Evolutionary conservation across 2,113 vertebrate genomes (phyloP), one percentile per base, ranked within the genome.

Genomic region (Phoenicopterus ruber): DNA sequence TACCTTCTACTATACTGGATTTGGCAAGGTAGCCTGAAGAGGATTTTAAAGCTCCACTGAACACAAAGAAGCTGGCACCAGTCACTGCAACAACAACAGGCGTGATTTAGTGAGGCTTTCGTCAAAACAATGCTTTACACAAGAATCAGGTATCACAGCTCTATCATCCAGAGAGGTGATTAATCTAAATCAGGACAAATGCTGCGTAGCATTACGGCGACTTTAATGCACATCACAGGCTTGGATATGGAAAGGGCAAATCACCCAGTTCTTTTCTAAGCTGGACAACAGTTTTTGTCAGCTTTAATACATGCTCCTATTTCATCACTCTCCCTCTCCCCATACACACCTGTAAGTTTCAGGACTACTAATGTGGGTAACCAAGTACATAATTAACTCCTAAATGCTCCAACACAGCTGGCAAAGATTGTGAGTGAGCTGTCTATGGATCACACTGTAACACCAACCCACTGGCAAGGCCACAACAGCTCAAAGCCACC

Each of bases 1-100:
- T 98, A 99, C 99, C 99, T 99, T 99, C 99, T 36, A 99, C 99
- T 42, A 99, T 99, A 98, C 99, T 99, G 96, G 99, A 99, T 97
- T 99, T 99, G 95, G 99, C 99, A 90, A 99, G 98, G 97, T 98
- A 99, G 85, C 99, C 99, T 11, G 99, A 99, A 70, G 99, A 99
- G 67, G 99, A 98, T 97, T 99, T 99, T 97, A 99, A 97, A 96
- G 99, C 99, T 18, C 99, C 99, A 55, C 99, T 99, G 98, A 99
- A 99, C 95, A 99, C 99, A 96, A 99, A 99, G 98, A 99, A 99
- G 96, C 99, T 99, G 97, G 99, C 99, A 92, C 99, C 99, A 59
- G 99, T 99, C 90, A 99, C 99, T 99, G 97, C 73, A 98, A 98
- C 34, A 77, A 94, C 81, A 96, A 87, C 1, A 95, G 17, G 87